Percentiles rank a stretch among this genome's conserved stretches.
phyloP scores from a whole-genome alignment of 35 echinoderm and acorn worm genomes.

The Strongylocentrotus purpuratus region DNA sequence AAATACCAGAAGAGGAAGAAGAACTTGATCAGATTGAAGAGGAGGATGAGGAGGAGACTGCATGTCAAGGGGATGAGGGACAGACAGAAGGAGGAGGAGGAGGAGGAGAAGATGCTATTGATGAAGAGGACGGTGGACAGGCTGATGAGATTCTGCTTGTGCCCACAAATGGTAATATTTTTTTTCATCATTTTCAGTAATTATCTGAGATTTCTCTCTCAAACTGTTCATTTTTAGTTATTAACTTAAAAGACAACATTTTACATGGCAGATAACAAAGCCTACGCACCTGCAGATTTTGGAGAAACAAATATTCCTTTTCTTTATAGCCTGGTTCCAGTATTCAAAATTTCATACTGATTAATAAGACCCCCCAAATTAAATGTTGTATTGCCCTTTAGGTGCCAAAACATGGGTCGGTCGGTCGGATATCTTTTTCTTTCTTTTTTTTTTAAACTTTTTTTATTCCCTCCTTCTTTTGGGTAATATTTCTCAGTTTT shows the following conservation, averaged over 20 bases:
- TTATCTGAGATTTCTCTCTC: background rate
- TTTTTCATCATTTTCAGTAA: too few species aligned
- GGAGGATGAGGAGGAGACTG: constrained; percentile 9
- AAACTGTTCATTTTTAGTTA: background rate
- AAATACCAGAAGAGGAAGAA: background rate
- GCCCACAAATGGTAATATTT: background rate
- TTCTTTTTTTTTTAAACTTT: too few species aligned
- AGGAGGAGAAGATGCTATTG: background rate
- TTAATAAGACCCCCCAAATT: too few species aligned
- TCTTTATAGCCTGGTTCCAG: too few species aligned
- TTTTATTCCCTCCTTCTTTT: background rate
- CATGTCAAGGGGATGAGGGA: background rate
- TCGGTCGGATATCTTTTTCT: too few species aligned
- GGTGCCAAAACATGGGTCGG: too few species aligned
- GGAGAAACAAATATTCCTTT: too few species aligned
- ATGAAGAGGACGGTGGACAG: background rate
- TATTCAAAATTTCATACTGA: too few species aligned
- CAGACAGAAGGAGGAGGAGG: background rate
- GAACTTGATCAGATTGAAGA: background rate
- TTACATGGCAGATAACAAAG: background rate
- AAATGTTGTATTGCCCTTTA: background rate
- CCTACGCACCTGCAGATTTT: too few species aligned
- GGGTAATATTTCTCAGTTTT: background rate
- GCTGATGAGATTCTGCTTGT: background rate
- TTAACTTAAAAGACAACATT: background rate